Conservation (phyloP, 2,888 invertebrate species). For the Clusia tigrina region DNA sequence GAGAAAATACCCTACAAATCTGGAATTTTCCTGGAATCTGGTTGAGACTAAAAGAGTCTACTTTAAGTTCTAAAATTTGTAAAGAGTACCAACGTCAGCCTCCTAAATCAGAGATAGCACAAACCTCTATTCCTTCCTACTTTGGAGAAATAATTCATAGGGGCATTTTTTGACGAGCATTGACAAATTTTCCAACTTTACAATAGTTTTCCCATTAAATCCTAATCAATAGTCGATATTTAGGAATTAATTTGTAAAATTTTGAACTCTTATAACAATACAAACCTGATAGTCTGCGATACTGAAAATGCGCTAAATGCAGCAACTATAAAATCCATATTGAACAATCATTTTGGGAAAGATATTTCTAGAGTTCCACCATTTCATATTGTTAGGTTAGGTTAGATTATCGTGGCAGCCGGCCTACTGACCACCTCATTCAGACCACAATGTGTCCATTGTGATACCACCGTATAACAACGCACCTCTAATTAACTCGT, state of each 20-base stretch:
- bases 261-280: slow-evolving; percentile 24
- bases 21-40: background rate
- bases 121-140: slow-evolving; percentile 16
- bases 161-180: slow-evolving; percentile 23
- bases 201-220: slow-evolving; percentile 14
- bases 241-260: slow-evolving; percentile 21
- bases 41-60: background rate
- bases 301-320: slow-evolving; percentile 14
- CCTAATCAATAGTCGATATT: slow-evolving; percentile 23
- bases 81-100: slow-evolving; percentile 21
- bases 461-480: too few relatives aligned
- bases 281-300: slow-evolving; percentile 17
- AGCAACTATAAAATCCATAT: background rate
- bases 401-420: too few relatives aligned
- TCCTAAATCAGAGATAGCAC: slow-evolving; percentile 10
- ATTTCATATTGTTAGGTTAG: too few relatives aligned
- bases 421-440: too few relatives aligned
- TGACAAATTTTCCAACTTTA: slow-evolving; percentile 31
- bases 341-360: background rate
- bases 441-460: too few relatives aligned
- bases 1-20: background rate
- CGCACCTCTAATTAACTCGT: too few relatives aligned
- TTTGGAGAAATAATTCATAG: slow-evolving; percentile 23
- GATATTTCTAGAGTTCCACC: background rate
- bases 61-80: slow-evolving; percentile 22